Evolutionary conservation across 1,140 invertebrate genomes (phyloP), one percentile per base, ranked within the genome.

Genomic region (Myzus persicae): DNA sequence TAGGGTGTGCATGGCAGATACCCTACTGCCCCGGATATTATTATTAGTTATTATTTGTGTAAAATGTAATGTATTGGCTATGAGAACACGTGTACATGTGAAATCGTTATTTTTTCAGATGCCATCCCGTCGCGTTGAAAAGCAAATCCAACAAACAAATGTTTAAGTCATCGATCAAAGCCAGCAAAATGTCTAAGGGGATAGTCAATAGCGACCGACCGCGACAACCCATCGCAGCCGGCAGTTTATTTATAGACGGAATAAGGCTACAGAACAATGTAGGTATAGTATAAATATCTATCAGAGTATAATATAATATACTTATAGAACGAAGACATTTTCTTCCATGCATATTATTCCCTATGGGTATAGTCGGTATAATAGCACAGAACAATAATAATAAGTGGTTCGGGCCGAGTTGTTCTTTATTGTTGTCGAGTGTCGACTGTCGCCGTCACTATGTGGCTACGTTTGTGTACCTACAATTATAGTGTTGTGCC

Each of bases 131-230:
- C 2, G 85, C 85, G 38, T 38, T 93, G 11, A 93, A 93, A 85
- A 93, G 46, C 26, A 93, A 93, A 84, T 93, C 91, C 5, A 84
- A 84, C 81, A 93, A 26, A 24, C 91, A 93, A 85, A 93, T 93
- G 81, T 93, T 93, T 31, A 93, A 93, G 22, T 93, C 76, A 24
- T 93, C 91, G 44, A 93, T 93, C 8, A 93, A 85, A 84, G 46
- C 46, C 18, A 87, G 67, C 87, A 93, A 94, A 93, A 90, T 88
- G 44, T 90, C 36, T 8, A 67, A 67, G 7, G 11, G 36, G n/a
- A 93, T 48, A 81, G 22, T 51, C 26, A 93, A 90, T 82, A 76
- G 36, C 6, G 59, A 76, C 31, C 59, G n/a, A n/a, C 31, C 48
- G 31, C 38, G 48, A 36, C 44, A 54, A 22, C 84, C 9, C n/a